Base-by-base conservation (phyloP, 1,140 invertebrate genomes). In the Drosophila cardini region DNA sequence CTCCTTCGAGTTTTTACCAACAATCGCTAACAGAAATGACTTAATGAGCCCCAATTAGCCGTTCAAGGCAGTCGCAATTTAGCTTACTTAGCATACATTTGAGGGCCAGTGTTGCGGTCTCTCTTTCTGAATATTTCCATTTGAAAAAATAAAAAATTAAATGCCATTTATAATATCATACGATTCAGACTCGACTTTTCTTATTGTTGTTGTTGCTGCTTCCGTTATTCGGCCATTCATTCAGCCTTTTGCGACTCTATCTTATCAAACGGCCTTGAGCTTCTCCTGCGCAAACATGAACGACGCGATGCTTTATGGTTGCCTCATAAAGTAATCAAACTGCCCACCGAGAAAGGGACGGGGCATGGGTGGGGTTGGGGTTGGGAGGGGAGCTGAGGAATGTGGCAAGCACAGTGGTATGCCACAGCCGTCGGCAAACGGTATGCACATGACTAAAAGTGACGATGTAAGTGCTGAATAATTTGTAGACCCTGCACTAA, bases 251-350 rank as follows among this genome's bases (percentile, higher is more conserved):
- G 42, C 21, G 21, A 26, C 21, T 26, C 42, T 62, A 76, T 75
- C 76, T 78, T 65, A 75, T 78, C 76, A 78, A 36, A 78, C 50
- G 76, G 61, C 60, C 72, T 71, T 75, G 72, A 48, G 72, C 57
- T 32, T 46, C 64, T 76, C 55, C 61, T 76, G 69, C 32, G 55
- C 45, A 74, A 74, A 61, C 65, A 70, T 26, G 43, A 26, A 42
- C 26, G 36, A 42, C 16, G 18, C 34, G 18, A 34, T 56, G 61
- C 30, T 61, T 68, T 72, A 55, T 69, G 56, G 48, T 11, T 16
- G 46, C 48, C 46, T 72, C 53, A 63, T 61, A 48, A 70, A 70
- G 52, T 56, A 68, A 57, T 61, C 43, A 68, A 42, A 57, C 13
- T 34, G 42, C 13, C 10, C 36, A 26, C 1, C 10, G 16, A 2